These are phyloP conservation scores for Daboia siamensis DNA, from an alignment of 2,113 vertebrate species.

Conservation along the genomic window DNA sequence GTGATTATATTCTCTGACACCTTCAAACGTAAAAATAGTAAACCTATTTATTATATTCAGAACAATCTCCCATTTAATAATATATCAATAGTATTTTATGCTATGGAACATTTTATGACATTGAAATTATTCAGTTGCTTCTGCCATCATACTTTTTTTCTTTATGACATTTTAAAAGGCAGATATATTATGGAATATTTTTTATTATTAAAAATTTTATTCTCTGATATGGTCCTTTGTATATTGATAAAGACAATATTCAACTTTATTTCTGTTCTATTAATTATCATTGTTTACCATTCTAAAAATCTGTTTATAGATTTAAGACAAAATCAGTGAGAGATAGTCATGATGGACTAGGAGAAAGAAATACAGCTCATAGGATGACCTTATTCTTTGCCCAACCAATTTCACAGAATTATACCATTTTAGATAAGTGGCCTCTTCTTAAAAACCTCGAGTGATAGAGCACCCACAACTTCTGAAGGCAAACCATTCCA, in stretches of 20 bases:
- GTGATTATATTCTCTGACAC: not conserved
- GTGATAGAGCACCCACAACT: not conserved
- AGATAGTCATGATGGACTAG: not conserved
- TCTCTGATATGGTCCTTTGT: not conserved
- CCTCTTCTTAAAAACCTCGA: not conserved
- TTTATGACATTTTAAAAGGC: not conserved
- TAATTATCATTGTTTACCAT: not conserved
- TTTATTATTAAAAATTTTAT: not conserved
- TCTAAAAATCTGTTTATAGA: not conserved
- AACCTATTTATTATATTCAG: not conserved
- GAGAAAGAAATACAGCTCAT: not conserved
- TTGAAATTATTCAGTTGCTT: not conserved
- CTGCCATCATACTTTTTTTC: too few species aligned
- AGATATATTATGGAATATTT: not conserved
- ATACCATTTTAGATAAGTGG: not conserved
- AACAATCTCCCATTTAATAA: not conserved
- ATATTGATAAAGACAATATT: not conserved
- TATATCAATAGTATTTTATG: not conserved
- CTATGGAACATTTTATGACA: not conserved
- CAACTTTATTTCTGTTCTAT: not conserved
- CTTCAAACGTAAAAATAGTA: not conserved
- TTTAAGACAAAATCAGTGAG: not conserved
- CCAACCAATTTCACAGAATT: not conserved
- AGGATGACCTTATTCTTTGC: not conserved
- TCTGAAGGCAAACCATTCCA: not conserved